Percentiles rank a stretch among this genome's conserved stretches.
Evolutionary conservation across 2,888 invertebrate species (phyloP).

Genomic region (Drosophila monieri): DNA sequence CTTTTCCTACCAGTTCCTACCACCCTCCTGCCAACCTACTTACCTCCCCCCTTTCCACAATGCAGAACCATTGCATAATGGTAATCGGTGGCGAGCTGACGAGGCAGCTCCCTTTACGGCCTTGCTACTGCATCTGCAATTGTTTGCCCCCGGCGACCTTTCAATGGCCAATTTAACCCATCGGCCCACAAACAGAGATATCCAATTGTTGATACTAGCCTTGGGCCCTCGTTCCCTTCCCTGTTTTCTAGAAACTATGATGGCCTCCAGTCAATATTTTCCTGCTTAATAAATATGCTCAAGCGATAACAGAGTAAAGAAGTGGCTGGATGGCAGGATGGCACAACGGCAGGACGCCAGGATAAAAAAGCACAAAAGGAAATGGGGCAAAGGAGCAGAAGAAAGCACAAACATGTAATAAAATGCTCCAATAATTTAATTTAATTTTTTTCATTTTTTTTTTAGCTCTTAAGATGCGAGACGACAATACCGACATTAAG

Average conservation of each 20-base stretch:
- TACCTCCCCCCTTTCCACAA: too few species aligned
- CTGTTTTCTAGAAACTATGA: constrained; percentile 59
- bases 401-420: constrained; percentile 57
- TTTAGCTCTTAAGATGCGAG: constrained; percentile 22
- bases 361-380: constrained; percentile 8
- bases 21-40: background rate
- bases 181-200: constrained; percentile 39
- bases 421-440: constrained; percentile 72
- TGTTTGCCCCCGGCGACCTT: constrained; percentile 69
- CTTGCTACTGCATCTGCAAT: constrained; percentile 55
- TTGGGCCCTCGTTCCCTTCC: background rate
- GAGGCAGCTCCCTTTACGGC: constrained; percentile 20
- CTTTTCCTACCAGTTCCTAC: constrained; percentile 18
- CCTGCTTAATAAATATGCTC: constrained; percentile 61
- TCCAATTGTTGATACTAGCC: constrained; percentile 55
- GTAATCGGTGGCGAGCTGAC: constrained; percentile 53
- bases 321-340: background rate
- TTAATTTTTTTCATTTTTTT: constrained; percentile 50
- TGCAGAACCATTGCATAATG: constrained; percentile 55
- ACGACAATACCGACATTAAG: constrained; percentile 8
- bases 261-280: constrained; percentile 66
- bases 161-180: constrained; percentile 74
- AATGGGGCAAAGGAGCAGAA: constrained; percentile 3
- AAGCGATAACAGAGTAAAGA: constrained; percentile 22
- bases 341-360: background rate